Evolutionary conservation across 2,797 vertebrate genomes (phyloP), one percentile per base, ranked within the genome.

Genomic region (Bufotes viridis): DNA sequence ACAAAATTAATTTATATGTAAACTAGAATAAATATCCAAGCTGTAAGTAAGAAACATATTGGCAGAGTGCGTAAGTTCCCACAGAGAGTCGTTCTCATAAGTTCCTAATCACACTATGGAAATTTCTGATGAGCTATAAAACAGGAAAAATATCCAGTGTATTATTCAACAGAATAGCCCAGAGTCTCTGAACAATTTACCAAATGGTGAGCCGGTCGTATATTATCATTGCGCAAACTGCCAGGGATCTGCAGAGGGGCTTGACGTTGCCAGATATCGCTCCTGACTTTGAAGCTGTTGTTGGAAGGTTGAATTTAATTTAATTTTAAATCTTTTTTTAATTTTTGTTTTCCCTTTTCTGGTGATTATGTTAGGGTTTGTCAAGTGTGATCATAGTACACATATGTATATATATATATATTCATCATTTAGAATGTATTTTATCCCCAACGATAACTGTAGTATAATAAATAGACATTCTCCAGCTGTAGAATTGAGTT

Each of bases 1-100:
- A 34, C 78, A 26, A 87, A 79, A 88, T 84, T 88, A 88, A 88
- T 88, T 84, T 88, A 88, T 88, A 88, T 88, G 87, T 84, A 88
- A 88, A 88, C 74, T 79, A 88, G 82, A 88, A 79, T 83, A 88
- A 83, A 70, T 42, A 84, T 70, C 75, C 75, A 58, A 78, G 87
- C 60, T 88, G 87, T 84, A 88, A 83, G 61, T 84, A 78, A 63
- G 81, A 61, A 88, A 79, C 87, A 84, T 72, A 79, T 88, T 70
- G 87, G 74, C 12, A 15, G 61, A 72, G 82, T 76, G 53, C 18
- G 20, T 49, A 2, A 63, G 58, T 18, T 87, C 81, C 81, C 74
- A 55, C 60, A 34, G 87, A 83, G 87, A 84, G 61, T n/a, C 70
- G 4, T 83, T 69, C 69, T 78, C 72, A 57, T 76, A 63, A 29